phyloP scores from a whole-genome alignment of 2,888 invertebrate genomes.

The Drosophila siamana region DNA sequence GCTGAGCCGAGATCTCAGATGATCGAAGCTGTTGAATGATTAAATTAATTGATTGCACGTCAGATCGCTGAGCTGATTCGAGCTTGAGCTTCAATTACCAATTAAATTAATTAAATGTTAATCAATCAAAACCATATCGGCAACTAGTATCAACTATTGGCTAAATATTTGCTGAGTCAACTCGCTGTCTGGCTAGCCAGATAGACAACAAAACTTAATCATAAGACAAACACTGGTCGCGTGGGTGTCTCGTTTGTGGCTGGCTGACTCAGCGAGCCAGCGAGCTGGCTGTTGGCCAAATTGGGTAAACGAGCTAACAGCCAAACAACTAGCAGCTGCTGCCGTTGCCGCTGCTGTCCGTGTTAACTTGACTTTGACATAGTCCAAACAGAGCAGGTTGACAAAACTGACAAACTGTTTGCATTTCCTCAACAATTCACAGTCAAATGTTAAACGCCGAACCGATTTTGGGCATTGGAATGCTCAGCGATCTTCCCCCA shows the following conservation, averaged over 20 bases:
- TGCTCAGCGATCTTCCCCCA: constrained; percentile 1
- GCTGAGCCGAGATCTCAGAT: constrained; percentile 4
- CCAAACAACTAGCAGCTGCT: background rate
- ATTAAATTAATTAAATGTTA: constrained; percentile 27
- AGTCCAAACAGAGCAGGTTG: constrained; percentile 27
- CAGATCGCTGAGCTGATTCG: constrained; percentile 2
- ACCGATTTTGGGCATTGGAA: constrained; percentile 26
- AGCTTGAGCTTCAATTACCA: constrained; percentile 36
- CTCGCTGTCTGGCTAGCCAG: background rate
- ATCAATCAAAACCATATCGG: constrained; percentile 42
- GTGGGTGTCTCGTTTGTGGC: constrained; percentile 42
- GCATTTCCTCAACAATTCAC: constrained; percentile 42
- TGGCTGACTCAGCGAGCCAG: constrained; percentile 40
- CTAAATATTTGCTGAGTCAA: constrained; percentile 29
- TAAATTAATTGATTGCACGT: constrained; percentile 43
- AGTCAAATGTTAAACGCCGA: constrained; percentile 33
- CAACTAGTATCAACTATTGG: background rate
- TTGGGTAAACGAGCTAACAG: constrained; percentile 42
- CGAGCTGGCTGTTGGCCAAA: constrained; percentile 42
- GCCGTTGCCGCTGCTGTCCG: background rate
- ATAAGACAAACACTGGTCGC: constrained; percentile 32
- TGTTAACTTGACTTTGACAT: constrained; percentile 72
- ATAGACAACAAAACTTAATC: constrained; percentile 8
- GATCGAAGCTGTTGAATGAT: constrained; percentile 16
- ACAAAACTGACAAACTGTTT: constrained; percentile 24